Evolutionary conservation across 2,888 invertebrate genomes (phyloP).

Genomic region (Spisula solida): DNA sequence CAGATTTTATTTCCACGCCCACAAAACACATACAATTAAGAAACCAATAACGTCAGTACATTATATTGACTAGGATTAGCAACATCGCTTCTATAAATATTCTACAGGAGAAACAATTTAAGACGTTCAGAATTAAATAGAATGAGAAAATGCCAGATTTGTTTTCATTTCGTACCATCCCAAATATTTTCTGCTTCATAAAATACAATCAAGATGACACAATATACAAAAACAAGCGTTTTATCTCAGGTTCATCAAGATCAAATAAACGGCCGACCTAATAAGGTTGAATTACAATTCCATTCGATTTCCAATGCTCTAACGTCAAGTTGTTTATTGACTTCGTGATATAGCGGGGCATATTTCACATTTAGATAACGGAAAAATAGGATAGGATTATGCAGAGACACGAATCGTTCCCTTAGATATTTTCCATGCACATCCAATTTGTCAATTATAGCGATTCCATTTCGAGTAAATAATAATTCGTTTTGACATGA

Average conservation of each 20-base stretch:
- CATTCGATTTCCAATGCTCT: background rate
- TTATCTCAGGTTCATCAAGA: background rate
- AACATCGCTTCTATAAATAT: too few species aligned
- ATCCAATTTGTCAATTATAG: background rate
- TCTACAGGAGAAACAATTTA: too few species aligned
- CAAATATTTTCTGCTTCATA: background rate
- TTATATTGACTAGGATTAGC: too few species aligned
- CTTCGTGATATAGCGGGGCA: background rate
- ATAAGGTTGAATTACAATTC: background rate
- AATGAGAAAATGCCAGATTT: background rate
- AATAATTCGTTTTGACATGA: background rate
- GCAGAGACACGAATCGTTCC: background rate
- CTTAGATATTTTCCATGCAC: background rate
- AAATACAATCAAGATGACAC: background rate
- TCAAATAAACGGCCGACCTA: background rate
- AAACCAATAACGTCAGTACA: too few species aligned
- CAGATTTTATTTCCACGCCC: too few species aligned
- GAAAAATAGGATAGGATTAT: background rate
- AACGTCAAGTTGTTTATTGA: background rate
- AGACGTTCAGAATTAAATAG: background rate
- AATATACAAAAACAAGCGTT: background rate
- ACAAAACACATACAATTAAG: too few species aligned
- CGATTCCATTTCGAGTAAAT: background rate
- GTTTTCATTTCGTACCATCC: background rate
- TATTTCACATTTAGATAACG: background rate